Evolutionary conservation across 2,888 invertebrate species (phyloP).

Genomic region (Cataglyphis albicans): DNA sequence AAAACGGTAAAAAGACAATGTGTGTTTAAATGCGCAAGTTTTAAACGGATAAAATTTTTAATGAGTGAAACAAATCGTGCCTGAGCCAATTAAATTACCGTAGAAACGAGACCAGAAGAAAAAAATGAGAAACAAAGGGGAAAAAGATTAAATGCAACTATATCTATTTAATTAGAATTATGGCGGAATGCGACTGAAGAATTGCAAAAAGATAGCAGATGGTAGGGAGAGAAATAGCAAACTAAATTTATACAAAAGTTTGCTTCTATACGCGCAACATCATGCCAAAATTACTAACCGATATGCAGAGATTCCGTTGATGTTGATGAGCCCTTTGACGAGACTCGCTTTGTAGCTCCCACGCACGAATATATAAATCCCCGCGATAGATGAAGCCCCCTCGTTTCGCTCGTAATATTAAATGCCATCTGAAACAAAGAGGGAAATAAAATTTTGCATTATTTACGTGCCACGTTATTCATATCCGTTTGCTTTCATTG

Average conservation of each 20-base stretch:
- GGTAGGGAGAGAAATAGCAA: not conserved
- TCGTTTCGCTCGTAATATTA: conserved; percentile 86
- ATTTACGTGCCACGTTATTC: not conserved
- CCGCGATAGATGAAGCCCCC: conserved; percentile 86
- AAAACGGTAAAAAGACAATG: conserved; percentile 19
- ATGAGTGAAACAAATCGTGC: conserved; percentile 68
- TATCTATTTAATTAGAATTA: conserved; percentile 79
- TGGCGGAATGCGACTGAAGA: conserved; percentile 68
- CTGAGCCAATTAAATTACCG: conserved; percentile 9
- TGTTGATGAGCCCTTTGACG: conserved; percentile 82
- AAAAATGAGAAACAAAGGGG: conserved; percentile 12
- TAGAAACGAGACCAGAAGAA: conserved; percentile 38
- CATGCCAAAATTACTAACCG: conserved; percentile 76
- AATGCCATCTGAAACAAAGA: conserved; percentile 86
- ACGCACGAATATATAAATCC: conserved; percentile 87
- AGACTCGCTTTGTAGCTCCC: conserved; percentile 87
- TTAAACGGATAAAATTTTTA: conserved; percentile 71
- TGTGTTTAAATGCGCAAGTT: conserved; percentile 62
- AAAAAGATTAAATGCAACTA: conserved; percentile 41
- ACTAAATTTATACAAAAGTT: conserved; percentile 20
- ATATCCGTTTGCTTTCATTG: not conserved
- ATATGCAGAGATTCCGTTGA: conserved; percentile 82
- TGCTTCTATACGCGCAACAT: not conserved
- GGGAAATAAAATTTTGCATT: conserved; percentile 31
- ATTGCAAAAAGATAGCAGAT: conserved; percentile 20